Evolutionary conservation across 2,113 vertebrate species (phyloP), one percentile per base, ranked within the genome.

Genomic region (Dermatemys mawii): DNA sequence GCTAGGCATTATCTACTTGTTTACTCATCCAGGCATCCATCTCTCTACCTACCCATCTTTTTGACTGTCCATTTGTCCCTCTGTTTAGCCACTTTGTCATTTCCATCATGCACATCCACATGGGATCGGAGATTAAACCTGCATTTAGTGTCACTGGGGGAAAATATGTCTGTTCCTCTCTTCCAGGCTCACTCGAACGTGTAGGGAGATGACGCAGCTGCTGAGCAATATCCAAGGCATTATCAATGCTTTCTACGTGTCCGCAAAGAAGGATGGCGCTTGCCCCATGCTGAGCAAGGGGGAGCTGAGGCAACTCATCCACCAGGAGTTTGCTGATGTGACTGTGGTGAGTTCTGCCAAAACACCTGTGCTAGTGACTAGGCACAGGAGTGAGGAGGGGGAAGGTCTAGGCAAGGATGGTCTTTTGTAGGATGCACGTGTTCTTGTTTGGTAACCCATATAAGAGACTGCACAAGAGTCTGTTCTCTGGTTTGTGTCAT

Each of bases 301-400:
- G 57, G 96, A 98, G 83, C 93, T 98, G 87, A 97, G 94, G 87
- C 92, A 90, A 50, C 94, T 98, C 29, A 63, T 97, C 2, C 91
- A 96, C 88, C 83, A 92, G 3, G 97, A 98, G 81, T 94, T 98
- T 2, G 92, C 46, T 0, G 94, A 97, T 0, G 96, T 86, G 9
- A 96, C 98, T 2, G 93, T 97, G 98, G 98, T 98, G 97, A 78
- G 96, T 70, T 46, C 16, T 41, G 8, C 44, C 14, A 21, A 16
- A 26, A 35, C 38, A 17, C 57, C 57, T 2, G 48, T 2, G 35
- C 49, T 6, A 8, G 51, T 53, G 8, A 53, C 21, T 22, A 53
- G 51, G 32, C 24, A 17, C 0, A 1, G 44, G 2, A 26, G 16
- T 4, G 27, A 80, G 48, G 6, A 17, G 50, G 51, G 8, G 21